phyloP scores from a whole-genome alignment of 2,113 vertebrate species.

The Calonectris borealis region DNA sequence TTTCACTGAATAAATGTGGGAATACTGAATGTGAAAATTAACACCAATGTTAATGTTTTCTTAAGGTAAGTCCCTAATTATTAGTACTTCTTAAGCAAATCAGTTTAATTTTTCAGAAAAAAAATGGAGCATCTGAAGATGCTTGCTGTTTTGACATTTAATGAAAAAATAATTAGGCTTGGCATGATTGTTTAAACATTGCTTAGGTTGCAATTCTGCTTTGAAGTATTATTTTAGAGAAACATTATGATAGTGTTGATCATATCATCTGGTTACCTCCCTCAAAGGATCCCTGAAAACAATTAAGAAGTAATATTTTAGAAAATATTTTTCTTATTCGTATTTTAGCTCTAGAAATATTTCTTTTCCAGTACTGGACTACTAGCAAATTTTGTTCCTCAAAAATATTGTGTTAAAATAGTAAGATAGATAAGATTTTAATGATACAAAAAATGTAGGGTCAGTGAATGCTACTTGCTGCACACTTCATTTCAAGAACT shows the following conservation, averaged over 20 bases:
- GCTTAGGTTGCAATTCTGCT: neutral
- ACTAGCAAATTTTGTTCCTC: neutral
- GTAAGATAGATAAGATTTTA: neutral
- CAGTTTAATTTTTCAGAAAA: neutral
- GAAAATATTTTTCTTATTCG: neutral
- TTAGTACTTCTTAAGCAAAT: neutral
- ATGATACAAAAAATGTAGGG: neutral
- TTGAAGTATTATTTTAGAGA: neutral
- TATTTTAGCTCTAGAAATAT: neutral
- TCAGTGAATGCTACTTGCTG: neutral
- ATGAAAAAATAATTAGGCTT: neutral
- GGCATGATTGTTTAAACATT: neutral
- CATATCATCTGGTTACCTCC: neutral
- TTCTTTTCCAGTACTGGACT: neutral
- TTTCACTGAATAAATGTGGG: neutral
- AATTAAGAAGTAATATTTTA: neutral
- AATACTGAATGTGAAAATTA: neutral
- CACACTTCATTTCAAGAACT: neutral
- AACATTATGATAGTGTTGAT: neutral
- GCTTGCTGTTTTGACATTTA: neutral
- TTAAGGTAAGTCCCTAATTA: neutral
- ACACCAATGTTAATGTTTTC: neutral
- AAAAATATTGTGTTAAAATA: neutral
- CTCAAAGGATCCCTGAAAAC: neutral
- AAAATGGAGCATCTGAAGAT: neutral